Conservation (phyloP, 2,113 vertebrate species). For the Callorhinus ursinus region DNA sequence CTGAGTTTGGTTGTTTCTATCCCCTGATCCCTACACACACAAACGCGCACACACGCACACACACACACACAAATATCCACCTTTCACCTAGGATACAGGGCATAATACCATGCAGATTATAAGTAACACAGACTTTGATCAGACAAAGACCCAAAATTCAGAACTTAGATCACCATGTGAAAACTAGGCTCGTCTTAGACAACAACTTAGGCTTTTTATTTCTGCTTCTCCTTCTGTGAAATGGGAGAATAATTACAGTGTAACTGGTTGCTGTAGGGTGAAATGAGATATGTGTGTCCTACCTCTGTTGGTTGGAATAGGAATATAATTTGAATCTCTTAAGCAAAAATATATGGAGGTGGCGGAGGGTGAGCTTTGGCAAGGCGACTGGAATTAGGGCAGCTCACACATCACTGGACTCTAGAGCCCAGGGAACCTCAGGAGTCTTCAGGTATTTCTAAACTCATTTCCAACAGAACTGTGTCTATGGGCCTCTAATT, state of each 20-base stretch:
- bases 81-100: background rate
- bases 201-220: background rate
- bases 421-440: too few species aligned
- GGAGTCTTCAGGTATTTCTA: background rate
- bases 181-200: too few species aligned
- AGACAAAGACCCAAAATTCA: background rate
- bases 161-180: background rate
- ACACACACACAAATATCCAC: too few species aligned
- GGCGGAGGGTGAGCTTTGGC: rapidly evolving
- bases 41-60: background rate
- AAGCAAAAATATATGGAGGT: background rate
- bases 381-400: background rate
- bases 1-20: background rate
- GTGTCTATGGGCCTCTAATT: background rate
- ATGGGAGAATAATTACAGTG: background rate
- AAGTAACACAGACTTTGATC: background rate
- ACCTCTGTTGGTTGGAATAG: background rate
- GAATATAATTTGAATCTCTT: background rate
- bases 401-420: background rate
- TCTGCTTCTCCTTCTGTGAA: background rate
- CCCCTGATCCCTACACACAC: background rate
- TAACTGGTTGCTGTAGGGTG: background rate
- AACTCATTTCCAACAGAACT: background rate
- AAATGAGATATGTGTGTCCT: background rate
- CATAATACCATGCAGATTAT: background rate